A percentile compares a stretch with the other conserved stretches of the same genome.
Evolutionary conservation across 2,888 invertebrate genomes (phyloP).

Genomic region (Noctua janthina): DNA sequence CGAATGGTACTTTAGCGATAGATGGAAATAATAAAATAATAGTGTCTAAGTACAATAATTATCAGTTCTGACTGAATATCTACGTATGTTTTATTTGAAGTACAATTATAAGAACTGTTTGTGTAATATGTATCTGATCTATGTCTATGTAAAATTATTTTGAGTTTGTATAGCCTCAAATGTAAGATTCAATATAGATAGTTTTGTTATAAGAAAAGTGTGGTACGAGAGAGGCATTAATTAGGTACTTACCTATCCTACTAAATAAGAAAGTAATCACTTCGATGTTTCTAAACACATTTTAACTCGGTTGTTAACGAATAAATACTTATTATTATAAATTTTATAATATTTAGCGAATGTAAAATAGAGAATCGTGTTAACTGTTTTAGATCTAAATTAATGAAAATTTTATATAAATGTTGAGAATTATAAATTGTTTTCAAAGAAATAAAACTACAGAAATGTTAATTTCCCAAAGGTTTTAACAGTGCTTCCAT

Average conservation of each 20-base stretch:
- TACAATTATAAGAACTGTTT: slow-evolving; percentile 56
- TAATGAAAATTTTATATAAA: slow-evolving; percentile 12
- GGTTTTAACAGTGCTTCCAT: slow-evolving; percentile 71
- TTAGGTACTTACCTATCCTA: slow-evolving; percentile 1
- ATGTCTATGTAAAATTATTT: slow-evolving; percentile 11
- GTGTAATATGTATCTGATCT: slow-evolving; percentile 17
- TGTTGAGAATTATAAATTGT: slow-evolving; percentile 31
- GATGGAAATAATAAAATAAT: slow-evolving; percentile 54
- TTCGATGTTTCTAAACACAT: not conserved
- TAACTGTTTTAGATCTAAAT: slow-evolving; percentile 21
- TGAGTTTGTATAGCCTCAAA: slow-evolving; percentile 32
- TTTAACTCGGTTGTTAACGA: not conserved
- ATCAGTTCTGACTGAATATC: slow-evolving; percentile 63
- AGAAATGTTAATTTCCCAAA: not conserved
- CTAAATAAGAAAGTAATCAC: not conserved
- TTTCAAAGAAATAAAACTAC: slow-evolving; percentile 19
- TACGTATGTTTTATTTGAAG: slow-evolving; percentile 57
- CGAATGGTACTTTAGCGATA: slow-evolving; percentile 76
- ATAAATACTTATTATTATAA: not conserved
- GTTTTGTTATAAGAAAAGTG: slow-evolving; percentile 5
- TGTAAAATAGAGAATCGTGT: slow-evolving; percentile 19
- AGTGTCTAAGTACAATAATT: slow-evolving; percentile 59
- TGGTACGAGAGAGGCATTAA: slow-evolving; percentile 24
- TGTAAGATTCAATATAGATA: slow-evolving; percentile 11
- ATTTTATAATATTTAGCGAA: slow-evolving; percentile 33